Percentiles rank a stretch among this genome's conserved stretches.
Evolutionary conservation across 2,888 invertebrate genomes (phyloP).

Genomic region (Amiota communis): DNA sequence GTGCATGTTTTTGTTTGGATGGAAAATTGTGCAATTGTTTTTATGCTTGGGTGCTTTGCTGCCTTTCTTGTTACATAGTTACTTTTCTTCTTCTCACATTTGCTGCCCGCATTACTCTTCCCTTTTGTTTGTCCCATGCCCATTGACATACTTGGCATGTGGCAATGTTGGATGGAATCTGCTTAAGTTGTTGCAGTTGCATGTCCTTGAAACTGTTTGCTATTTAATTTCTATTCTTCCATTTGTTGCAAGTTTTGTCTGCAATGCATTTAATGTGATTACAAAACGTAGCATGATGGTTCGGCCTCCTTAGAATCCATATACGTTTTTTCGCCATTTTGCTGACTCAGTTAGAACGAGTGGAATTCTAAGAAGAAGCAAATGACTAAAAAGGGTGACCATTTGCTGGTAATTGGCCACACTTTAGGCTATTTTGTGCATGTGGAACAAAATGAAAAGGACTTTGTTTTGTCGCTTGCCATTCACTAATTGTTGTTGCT

Average conservation of each 20-base stretch:
- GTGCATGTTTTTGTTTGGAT: constrained; percentile 35
- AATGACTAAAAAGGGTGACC: neutral
- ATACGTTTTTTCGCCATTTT: neutral
- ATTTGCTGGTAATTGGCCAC: constrained; percentile 18
- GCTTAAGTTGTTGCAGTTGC: constrained; percentile 1
- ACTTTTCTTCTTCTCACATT: neutral
- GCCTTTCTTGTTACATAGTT: constrained; percentile 33
- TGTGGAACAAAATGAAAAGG: no score
- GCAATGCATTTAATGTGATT: constrained; percentile 40
- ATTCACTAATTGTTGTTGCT: constrained; percentile 16
- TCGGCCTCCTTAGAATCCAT: neutral
- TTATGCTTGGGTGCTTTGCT: constrained; percentile 34
- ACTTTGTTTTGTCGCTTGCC: neutral
- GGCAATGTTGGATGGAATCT: neutral
- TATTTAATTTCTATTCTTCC: constrained; percentile 3
- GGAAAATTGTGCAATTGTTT: constrained; percentile 49
- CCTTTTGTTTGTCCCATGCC: no score
- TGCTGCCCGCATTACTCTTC: neutral
- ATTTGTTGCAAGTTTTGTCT: constrained; percentile 22
- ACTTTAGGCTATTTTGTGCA: no score
- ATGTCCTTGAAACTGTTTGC: constrained; percentile 44
- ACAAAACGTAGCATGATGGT: constrained; percentile 32
- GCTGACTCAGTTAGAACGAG: neutral
- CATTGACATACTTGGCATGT: constrained; percentile 14
- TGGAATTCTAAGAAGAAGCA: no score